Percentiles rank a stretch among this genome's conserved stretches.
phyloP scores from a whole-genome alignment of 23 tunicate genomes.

The Halocynthia aurantium region DNA sequence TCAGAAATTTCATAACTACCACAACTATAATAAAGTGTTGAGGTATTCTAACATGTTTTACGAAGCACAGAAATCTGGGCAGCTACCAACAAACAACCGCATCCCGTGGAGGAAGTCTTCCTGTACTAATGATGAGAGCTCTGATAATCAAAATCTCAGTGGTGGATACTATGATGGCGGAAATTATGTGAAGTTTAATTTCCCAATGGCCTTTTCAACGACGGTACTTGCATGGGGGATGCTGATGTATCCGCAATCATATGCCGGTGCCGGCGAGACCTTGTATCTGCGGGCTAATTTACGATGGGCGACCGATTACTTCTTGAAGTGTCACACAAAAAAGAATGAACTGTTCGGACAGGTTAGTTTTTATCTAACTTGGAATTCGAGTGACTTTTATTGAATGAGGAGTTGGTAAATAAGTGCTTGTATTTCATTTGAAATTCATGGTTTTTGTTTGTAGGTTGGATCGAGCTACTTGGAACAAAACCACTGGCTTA shows the following conservation, averaged over 20 bases:
- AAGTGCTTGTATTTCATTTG: not conserved
- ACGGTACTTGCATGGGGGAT: constrained; percentile 90
- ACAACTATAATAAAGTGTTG: constrained; percentile 72
- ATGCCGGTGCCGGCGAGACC: constrained; percentile 59
- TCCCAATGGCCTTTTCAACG: constrained; percentile 97
- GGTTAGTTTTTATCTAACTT: constrained; percentile 25
- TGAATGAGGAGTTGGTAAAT: not conserved
- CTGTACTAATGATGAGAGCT: constrained; percentile 56
- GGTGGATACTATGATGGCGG: constrained; percentile 97
- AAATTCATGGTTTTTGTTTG: not conserved
- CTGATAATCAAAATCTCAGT: constrained; percentile 63
- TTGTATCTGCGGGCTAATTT: constrained; percentile 29
- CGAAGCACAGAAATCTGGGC: constrained; percentile 90
- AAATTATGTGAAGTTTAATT: constrained; percentile 87
- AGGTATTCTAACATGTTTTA: constrained; percentile 75
- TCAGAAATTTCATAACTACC: constrained; percentile 51
- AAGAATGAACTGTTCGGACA: constrained; percentile 78
- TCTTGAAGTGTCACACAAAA: constrained; percentile 84
- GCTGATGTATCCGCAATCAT: constrained; percentile 52
- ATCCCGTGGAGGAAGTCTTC: constrained; percentile 74
- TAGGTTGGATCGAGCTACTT: constrained; percentile 74
- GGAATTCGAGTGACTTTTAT: not conserved
- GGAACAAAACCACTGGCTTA: constrained; percentile 72
- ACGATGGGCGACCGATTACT: constrained; percentile 98
- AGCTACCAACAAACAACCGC: constrained; percentile 61